Base-by-base conservation (phyloP, 2,797 vertebrate species). In the Pteronotus mesoamericanus region DNA sequence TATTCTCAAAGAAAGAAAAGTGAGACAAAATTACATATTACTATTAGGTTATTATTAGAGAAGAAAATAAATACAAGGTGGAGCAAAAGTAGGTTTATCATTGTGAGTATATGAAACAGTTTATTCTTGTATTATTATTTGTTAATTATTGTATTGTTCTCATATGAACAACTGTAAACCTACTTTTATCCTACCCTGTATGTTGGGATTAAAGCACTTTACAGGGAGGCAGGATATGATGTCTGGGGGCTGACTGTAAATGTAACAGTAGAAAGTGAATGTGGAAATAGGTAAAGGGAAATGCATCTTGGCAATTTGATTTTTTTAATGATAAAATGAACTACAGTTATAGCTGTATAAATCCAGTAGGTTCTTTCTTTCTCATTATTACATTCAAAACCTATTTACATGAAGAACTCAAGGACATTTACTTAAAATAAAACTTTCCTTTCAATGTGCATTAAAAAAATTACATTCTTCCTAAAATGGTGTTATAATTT, bases 381-480 rank as follows among this genome's bases (percentile, higher is more conserved):
- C 78, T 96, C 46, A 83, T 93, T 82, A 93, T 42, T 74, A 79
- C 15, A 68, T 64, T 68, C 29, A 89, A 85, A 80, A 57, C 26
- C 39, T 96, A 42, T 96, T 91, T 97, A 96, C 6, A 74, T 69
- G 44, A 95, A 96, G 64, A 91, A 74, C 37, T 93, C 86, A 97
- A 88, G 69, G 74, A 77, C 79, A 89, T 92, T 96, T 86, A 77
- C 48, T 80, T 89, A 48, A 89, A 72, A 57, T 84, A 91, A 94
- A 95, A 94, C 68, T 95, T 95, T 92, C 51, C 86, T 89, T 95
- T 95, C 59, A 84, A 75, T 86, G 48, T 79, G 32, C 94, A 22
- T 96, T 94, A 94, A 97, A 95, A 93, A 95, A 57, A 78, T 85
- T 91, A 83, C 48, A 69, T 94, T 91, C 66, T 94, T 96, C 69